phyloP scores from a whole-genome alignment of 2,797 vertebrate species.

The Scyliorhinus canicula region DNA sequence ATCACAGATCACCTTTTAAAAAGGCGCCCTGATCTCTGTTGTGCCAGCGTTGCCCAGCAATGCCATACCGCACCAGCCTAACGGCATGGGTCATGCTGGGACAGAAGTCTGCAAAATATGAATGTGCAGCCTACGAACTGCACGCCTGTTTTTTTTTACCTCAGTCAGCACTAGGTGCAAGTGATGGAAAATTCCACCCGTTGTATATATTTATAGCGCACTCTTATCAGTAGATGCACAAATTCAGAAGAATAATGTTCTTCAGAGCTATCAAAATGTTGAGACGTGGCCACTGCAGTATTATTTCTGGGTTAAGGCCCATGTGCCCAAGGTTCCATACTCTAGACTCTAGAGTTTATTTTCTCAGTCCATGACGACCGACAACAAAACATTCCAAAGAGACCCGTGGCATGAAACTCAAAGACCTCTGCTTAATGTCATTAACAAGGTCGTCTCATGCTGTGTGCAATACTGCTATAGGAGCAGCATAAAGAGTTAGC shows the following conservation, averaged over 20 bases:
- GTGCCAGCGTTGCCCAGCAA: too few relatives aligned
- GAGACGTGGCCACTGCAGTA: not conserved
- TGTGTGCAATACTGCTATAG: not conserved
- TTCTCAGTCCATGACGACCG: not conserved
- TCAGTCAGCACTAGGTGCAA: too few relatives aligned
- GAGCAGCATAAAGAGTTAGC: not conserved
- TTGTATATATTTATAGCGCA: too few relatives aligned
- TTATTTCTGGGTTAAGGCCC: not conserved
- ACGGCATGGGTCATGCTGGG: too few relatives aligned
- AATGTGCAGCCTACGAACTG: too few relatives aligned
- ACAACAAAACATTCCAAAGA: not conserved
- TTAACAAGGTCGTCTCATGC: not conserved
- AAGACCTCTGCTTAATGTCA: not conserved
- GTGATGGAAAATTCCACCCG: too few relatives aligned
- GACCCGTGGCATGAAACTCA: not conserved
- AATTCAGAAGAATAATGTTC: not conserved
- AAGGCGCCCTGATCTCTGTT: too few relatives aligned
- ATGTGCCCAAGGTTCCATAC: not conserved
- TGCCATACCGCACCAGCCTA: too few relatives aligned
- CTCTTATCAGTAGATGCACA: too few relatives aligned
- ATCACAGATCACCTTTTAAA: too few relatives aligned
- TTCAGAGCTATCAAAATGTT: not conserved
- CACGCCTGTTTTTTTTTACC: too few relatives aligned
- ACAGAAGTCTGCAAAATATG: too few relatives aligned
- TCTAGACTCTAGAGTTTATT: slow-evolving; percentile 7